These are phyloP conservation scores for Spheniscus mendiculus DNA, from an alignment of 2,113 vertebrate species.

Conservation along the genomic window DNA sequence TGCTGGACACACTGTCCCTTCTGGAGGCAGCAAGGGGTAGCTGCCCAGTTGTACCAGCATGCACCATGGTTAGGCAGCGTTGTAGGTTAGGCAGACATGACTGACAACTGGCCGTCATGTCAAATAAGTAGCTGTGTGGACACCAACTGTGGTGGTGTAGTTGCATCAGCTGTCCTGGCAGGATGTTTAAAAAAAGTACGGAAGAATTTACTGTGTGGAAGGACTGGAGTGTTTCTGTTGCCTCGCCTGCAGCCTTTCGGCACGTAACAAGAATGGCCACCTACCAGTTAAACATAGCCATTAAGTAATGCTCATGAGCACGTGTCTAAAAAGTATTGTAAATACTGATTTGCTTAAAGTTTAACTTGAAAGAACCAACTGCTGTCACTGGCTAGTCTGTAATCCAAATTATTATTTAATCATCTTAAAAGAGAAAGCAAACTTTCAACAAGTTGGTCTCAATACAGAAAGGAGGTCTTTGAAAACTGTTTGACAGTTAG, in stretches of 20 bases:
- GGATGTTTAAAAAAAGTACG: neutral
- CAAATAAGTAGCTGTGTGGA: neutral
- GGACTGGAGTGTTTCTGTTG: neutral
- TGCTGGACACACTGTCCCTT: neutral
- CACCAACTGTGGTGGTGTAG: neutral
- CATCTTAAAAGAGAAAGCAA: neutral
- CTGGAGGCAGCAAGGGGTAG: neutral
- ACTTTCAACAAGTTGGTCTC: neutral
- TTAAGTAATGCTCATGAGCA: neutral
- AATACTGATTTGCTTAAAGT: neutral
- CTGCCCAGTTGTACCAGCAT: neutral
- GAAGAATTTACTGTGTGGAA: neutral
- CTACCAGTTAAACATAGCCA: neutral
- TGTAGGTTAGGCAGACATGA: neutral
- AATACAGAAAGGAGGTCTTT: neutral
- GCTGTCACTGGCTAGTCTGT: neutral
- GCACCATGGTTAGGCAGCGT: neutral
- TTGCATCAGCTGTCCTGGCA: neutral
- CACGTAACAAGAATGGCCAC: neutral
- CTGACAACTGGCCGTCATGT: neutral
- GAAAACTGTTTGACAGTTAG: neutral
- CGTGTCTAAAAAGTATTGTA: neutral
- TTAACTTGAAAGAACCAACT: neutral
- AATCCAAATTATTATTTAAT: neutral
- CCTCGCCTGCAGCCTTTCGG: neutral